phyloP scores from a whole-genome alignment of 1,140 invertebrate species.

The Drosophila malerkotliana region DNA sequence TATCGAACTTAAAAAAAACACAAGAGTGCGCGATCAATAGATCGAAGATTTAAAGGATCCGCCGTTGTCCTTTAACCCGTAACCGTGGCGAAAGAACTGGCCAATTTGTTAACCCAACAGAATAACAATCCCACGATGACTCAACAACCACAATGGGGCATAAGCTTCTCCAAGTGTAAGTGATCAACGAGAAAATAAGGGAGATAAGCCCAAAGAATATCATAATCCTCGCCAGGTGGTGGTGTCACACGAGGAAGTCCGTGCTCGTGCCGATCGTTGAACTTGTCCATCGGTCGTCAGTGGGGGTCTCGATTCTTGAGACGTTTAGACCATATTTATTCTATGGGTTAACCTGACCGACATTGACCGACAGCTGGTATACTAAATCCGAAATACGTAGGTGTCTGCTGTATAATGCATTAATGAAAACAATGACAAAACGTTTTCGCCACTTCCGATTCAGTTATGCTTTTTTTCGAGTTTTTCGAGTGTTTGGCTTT shows the following conservation, averaged over 20 bases:
- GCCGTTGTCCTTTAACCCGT: conserved; percentile 26
- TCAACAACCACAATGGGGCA: conserved; percentile 82
- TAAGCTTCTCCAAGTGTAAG: conserved; percentile 80
- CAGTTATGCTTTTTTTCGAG: conserved; percentile 21
- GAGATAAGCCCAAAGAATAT: background rate
- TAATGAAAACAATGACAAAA: conserved; percentile 71
- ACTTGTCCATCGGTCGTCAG: conserved; percentile 30
- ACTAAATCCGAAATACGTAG: conserved; percentile 29
- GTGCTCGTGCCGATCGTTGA: conserved; percentile 53
- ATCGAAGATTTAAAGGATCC: conserved; percentile 25
- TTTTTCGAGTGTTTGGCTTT: conserved; percentile 25
- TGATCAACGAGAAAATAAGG: conserved; percentile 14
- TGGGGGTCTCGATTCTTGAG: conserved; percentile 46
- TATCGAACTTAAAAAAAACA: background rate
- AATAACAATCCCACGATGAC: conserved; percentile 65
- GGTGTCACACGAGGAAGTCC: conserved; percentile 16
- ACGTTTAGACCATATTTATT: conserved; percentile 30
- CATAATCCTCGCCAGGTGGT: background rate
- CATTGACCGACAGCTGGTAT: conserved; percentile 68
- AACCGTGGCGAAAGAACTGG: conserved; percentile 71
- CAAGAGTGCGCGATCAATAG: conserved; percentile 2
- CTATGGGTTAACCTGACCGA: conserved; percentile 75
- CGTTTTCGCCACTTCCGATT: conserved; percentile 72
- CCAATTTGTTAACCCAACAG: conserved; percentile 63
- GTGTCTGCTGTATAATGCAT: conserved; percentile 40